Evolutionary conservation across 2,797 vertebrate genomes (phyloP).

Genomic region (Tadarida brasiliensis): DNA sequence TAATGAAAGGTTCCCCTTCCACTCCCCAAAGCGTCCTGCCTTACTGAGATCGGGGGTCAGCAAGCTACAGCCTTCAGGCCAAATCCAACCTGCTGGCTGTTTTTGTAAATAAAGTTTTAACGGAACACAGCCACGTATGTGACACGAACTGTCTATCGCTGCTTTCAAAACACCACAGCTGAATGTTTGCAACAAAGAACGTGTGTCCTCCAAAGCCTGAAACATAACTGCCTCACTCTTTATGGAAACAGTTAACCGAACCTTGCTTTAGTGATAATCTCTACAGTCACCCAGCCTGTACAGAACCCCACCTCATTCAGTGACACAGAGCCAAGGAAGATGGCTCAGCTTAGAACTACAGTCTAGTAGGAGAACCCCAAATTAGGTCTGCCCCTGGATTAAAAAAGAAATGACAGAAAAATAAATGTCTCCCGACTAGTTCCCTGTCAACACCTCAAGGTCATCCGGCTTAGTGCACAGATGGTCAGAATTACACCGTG

Average conservation of each 20-base stretch:
- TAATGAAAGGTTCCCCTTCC: not conserved
- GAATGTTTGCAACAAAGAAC: not conserved
- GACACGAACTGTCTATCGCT: not conserved
- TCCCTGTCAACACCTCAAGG: not conserved
- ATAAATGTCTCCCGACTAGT: not conserved
- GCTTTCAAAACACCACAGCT: not conserved
- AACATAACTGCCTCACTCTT: not conserved
- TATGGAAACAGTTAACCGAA: not conserved
- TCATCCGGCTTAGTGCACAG: not conserved
- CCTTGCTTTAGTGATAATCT: not conserved
- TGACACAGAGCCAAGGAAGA: not conserved
- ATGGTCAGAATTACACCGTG: not conserved
- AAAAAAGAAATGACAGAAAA: slow-evolving; percentile 3
- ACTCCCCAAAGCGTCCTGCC: not conserved
- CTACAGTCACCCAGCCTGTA: not conserved
- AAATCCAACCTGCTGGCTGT: not conserved
- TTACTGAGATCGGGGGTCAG: not conserved
- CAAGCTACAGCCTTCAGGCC: not conserved
- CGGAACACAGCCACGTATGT: not conserved
- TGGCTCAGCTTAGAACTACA: not conserved
- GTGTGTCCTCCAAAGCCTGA: not conserved
- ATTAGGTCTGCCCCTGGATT: not conserved
- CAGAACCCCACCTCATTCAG: not conserved
- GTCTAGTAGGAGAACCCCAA: not conserved
- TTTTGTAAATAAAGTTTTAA: slow-evolving; percentile 21